phyloP scores from a whole-genome alignment of 2,797 vertebrate genomes.

The Sebastes matsubarae region DNA sequence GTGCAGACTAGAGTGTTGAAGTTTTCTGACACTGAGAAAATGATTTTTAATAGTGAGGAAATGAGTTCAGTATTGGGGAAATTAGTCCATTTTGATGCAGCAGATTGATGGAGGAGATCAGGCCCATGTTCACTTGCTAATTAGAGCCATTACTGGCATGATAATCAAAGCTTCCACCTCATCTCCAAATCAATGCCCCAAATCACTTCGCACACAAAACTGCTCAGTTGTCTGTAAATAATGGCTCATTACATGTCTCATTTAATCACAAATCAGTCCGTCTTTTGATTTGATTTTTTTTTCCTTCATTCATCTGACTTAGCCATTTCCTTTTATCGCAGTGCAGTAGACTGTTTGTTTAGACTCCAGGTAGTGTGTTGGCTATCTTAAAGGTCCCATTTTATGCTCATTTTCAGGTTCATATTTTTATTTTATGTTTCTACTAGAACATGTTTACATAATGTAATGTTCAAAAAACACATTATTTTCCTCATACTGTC shows the following conservation, averaged over 20 bases:
- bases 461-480: no score
- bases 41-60: conserved; percentile 9
- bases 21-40: conserved; percentile 14
- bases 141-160: conserved; percentile 27
- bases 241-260: conserved; percentile 15
- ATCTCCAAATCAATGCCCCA: neutral
- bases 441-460: no score
- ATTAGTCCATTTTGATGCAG: conserved; percentile 14
- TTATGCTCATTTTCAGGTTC: no score
- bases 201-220: conserved; percentile 6
- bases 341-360: neutral
- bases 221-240: conserved; percentile 5
- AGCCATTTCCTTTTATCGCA: neutral
- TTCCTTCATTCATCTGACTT: neutral
- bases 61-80: conserved; percentile 36
- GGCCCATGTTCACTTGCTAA: conserved; percentile 23
- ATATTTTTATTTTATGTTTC: no score
- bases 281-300: neutral
- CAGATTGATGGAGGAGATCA: conserved; percentile 9
- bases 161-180: conserved; percentile 28
- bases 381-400: no score
- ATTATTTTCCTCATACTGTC: no score
- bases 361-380: neutral
- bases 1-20: neutral
- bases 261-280: conserved; percentile 21